A percentile compares a stretch with the other conserved stretches of the same genome.
phyloP scores from a whole-genome alignment of 2,113 vertebrate species.

The Otocyon megalotis region DNA sequence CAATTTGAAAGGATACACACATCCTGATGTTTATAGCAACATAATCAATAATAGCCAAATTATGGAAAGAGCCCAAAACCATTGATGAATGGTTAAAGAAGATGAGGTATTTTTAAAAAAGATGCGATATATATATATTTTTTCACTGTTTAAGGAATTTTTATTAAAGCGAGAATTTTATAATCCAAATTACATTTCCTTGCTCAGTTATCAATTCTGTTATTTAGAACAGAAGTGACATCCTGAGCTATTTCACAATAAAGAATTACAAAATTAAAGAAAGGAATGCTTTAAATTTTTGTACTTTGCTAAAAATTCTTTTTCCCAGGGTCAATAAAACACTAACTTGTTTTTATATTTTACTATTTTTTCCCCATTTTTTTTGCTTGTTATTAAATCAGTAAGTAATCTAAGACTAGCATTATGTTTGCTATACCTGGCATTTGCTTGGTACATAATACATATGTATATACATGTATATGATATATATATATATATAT shows the following conservation, averaged over 20 bases:
- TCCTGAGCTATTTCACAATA: conserved; percentile 96
- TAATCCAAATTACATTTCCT: conserved; percentile 96
- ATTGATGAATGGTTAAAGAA: too few species aligned
- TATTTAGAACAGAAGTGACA: conserved; percentile 91
- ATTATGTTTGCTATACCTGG: not conserved
- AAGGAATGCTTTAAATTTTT: conserved; percentile 97
- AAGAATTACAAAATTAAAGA: conserved; percentile 99
- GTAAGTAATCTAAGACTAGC: not conserved
- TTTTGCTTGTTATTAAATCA: not conserved
- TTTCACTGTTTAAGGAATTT: conserved; percentile 92
- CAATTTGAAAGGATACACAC: not conserved
- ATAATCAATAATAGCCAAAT: not conserved
- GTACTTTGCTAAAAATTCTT: conserved; percentile 93
- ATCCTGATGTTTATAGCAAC: not conserved
- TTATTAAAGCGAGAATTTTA: conserved; percentile 99
- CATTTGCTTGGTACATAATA: conserved; percentile 3
- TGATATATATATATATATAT: too few species aligned
- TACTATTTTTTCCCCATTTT: conserved; percentile 89
- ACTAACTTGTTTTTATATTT: conserved; percentile 95
- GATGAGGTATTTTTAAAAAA: too few species aligned
- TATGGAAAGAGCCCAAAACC: not conserved
- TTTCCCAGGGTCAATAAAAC: conserved; percentile 93
- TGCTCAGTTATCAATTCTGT: conserved; percentile 92
- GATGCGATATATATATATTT: too few species aligned
- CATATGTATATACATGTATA: too few species aligned